Percentiles rank a stretch among this genome's conserved stretches.
Evolutionary conservation across 2,113 vertebrate species (phyloP).

Genomic region (Myotis yumanensis): DNA sequence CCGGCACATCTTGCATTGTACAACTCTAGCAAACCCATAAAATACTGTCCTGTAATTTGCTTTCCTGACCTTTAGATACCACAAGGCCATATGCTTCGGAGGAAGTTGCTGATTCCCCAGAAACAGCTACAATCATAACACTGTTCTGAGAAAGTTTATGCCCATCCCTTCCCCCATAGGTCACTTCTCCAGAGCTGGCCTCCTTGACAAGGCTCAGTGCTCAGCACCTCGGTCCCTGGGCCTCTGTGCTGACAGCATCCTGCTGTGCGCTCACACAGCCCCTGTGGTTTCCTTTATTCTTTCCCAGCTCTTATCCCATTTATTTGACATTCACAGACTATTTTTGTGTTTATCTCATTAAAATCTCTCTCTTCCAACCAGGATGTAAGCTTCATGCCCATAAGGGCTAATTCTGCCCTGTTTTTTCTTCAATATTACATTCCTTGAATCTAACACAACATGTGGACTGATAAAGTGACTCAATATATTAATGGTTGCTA

Average conservation of each 20-base stretch:
- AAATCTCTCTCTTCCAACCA: not conserved
- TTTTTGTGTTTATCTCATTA: not conserved
- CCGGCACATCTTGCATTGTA: not conserved
- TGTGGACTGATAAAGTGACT: not conserved
- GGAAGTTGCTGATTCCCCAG: not conserved
- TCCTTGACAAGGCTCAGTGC: not conserved
- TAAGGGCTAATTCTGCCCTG: not conserved
- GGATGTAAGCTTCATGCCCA: not conserved
- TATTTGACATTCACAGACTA: not conserved
- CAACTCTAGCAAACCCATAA: not conserved
- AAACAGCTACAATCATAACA: not conserved
- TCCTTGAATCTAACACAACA: not conserved
- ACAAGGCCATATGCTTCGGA: not conserved
- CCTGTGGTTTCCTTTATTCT: not conserved
- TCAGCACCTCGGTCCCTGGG: not conserved
- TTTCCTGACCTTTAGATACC: not conserved
- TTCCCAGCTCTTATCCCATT: not conserved
- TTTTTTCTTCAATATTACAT: not conserved
- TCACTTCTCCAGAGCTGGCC: not conserved
- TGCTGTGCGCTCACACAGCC: not conserved
- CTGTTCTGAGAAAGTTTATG: not conserved
- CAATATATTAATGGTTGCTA: not conserved
- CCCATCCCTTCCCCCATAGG: not conserved
- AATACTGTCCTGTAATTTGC: not conserved
- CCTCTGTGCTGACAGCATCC: accelerated